Evolutionary conservation across 2,888 invertebrate species (phyloP).

Genomic region (Chrysolina americana): DNA sequence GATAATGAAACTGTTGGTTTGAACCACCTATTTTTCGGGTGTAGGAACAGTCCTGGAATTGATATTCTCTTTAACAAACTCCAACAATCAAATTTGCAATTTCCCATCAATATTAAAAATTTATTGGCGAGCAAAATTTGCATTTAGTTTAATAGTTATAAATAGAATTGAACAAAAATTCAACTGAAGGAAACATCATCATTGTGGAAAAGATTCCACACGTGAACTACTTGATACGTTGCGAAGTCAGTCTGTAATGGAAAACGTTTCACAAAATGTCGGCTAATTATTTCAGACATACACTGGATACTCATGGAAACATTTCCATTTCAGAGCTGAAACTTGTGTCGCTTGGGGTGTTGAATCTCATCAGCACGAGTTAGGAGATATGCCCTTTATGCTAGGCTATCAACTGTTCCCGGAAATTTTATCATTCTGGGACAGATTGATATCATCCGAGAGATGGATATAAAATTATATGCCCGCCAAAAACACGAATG

Average conservation of each 20-base stretch:
- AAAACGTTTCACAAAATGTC: constrained; percentile 18
- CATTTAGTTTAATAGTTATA: no score
- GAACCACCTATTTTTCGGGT: no score
- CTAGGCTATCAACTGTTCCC: neutral
- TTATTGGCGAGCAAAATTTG: no score
- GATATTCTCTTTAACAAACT: no score
- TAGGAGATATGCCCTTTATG: neutral
- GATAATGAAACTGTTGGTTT: no score
- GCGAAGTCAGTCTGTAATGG: constrained; percentile 12
- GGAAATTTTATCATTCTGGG: neutral
- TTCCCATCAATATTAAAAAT: no score
- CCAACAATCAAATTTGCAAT: no score
- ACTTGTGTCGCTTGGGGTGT: neutral
- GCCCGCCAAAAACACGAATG: no score
- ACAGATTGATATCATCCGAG: neutral
- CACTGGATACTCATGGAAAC: constrained; percentile 8
- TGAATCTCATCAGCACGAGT: constrained; percentile 2
- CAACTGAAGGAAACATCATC: no score
- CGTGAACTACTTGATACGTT: neutral
- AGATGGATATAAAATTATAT: neutral
- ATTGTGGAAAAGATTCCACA: no score
- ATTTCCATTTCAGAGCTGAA: constrained; percentile 22
- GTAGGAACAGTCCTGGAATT: no score
- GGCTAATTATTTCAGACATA: constrained; percentile 20
- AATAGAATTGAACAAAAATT: no score